Evolutionary conservation across 2,888 invertebrate species (phyloP).

Genomic region (Catocala fraxini): DNA sequence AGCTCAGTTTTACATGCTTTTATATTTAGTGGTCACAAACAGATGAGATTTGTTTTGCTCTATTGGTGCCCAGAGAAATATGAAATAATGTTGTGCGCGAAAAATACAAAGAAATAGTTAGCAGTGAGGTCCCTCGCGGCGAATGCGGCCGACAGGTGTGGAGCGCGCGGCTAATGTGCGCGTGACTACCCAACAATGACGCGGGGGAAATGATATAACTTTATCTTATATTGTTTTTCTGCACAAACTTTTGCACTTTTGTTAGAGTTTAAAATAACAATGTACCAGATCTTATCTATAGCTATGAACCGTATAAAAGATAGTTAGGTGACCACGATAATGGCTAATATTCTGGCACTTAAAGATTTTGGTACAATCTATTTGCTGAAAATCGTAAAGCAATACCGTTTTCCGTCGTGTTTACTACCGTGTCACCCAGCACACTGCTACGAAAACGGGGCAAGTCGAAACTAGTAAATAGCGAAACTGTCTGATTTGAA

Average conservation of each 20-base stretch:
- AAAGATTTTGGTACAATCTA: neutral
- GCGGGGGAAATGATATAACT: conserved; percentile 63
- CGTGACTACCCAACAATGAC: conserved; percentile 76
- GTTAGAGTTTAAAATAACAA: conserved; percentile 17
- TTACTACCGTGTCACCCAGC: conserved; percentile 3
- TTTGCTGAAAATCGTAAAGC: neutral
- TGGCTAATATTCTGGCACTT: neutral
- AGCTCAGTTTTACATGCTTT: conserved; percentile 20
- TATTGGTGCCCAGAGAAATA: conserved; percentile 62
- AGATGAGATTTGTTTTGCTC: conserved; percentile 53
- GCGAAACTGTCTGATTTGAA: conserved; percentile 14
- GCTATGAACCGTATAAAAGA: neutral
- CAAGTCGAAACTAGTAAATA: conserved; percentile 8
- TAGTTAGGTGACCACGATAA: neutral
- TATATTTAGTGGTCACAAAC: conserved; percentile 21
- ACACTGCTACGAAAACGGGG: neutral
- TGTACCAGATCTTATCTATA: neutral
- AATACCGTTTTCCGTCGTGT: conserved; percentile 3
- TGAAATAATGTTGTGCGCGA: conserved; percentile 64
- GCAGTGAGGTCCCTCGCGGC: conserved; percentile 67
- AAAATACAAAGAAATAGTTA: conserved; percentile 76
- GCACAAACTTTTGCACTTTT: conserved; percentile 29
- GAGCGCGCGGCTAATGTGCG: conserved; percentile 63
- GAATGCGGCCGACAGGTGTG: conserved; percentile 74
- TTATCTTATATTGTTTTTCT: conserved; percentile 57